Evolutionary conservation across 92 coral and sea anemone species (phyloP), one percentile per base, ranked within the genome.

Genomic region (Hydrozoanthus gracilis): DNA sequence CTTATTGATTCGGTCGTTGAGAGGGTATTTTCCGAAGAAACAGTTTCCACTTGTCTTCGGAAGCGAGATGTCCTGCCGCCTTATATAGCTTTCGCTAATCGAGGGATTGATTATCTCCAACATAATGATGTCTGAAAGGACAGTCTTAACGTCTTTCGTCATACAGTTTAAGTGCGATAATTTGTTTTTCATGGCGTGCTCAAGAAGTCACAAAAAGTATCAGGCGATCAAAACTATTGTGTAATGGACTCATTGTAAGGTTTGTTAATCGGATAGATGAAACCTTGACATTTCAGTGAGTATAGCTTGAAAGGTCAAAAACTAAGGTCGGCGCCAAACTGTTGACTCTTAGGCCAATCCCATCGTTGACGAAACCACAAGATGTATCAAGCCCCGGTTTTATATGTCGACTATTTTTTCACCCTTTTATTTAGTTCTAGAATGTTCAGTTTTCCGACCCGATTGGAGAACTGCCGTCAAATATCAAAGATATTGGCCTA

Each of bases 81-180:
- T 80, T 80, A 64, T 80, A 80, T 80, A 80, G 62, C 73, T 80
- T 80, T 64, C 51, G 73, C 44, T 80, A 65, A 80, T 49, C 17
- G 73, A 80, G 64, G 69, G 85, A 61, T 80, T 52, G 85, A 66
- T 80, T 80, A 80, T 65, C 60, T 55, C 17, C 58, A 61, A 79
- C 56, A 79, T 79, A 79, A 64, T 79, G 69, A 52, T 80, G 85
- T 80, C 85, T 80, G 85, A 80, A 80, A 35, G 73, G 73, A 47
- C 75, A 80, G 74, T 51, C 16, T 48, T 80, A 64, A 50, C 64
- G 85, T 66, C 75, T 80, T 49, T 66, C 85, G 62, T 65, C 74
- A 80, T 8, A 65, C 85, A 47, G 35, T 77, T 80, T 62, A 64
- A 45, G 72, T 65, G 85, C 48, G 72, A 80, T 80, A 65, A 61